phyloP scores from a whole-genome alignment of 2,113 vertebrate species.

The Calyptommatus sinebrachiatus region DNA sequence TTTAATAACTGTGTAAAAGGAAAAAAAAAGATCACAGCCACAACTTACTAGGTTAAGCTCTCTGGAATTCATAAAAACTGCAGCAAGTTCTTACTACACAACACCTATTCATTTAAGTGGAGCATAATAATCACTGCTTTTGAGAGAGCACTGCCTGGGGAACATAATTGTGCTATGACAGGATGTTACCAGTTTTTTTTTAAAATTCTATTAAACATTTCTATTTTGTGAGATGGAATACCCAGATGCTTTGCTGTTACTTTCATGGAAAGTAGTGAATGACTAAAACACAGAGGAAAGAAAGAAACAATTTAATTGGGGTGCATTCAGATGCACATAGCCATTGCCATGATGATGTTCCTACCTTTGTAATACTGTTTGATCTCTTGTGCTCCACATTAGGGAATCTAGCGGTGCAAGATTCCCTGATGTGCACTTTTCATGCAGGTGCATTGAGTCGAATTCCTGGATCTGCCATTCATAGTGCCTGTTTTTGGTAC shows the following conservation, averaged over 20 bases:
- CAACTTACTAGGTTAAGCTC: background rate
- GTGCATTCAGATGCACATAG: no score
- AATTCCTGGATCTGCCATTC: no score
- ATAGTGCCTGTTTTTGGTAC: no score
- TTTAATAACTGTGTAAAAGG: no score
- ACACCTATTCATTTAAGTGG: background rate
- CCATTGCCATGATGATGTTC: no score
- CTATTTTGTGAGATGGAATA: background rate
- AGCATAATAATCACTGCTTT: background rate
- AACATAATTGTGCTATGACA: background rate
- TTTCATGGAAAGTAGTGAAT: background rate
- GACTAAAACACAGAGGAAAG: no score
- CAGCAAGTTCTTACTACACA: background rate
- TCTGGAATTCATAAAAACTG: background rate
- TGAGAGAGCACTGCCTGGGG: background rate
- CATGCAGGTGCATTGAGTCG: no score
- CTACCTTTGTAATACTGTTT: no score
- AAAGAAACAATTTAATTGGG: no score
- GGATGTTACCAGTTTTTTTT: background rate
- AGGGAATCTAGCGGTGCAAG: no score
- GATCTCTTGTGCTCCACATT: no score
- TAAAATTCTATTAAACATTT: background rate
- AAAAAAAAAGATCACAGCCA: background rate
- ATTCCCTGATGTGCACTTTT: no score
- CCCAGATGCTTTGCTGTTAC: background rate